phyloP scores from a whole-genome alignment of 2,797 vertebrate species.

The Dendrocincla tyrannina region DNA sequence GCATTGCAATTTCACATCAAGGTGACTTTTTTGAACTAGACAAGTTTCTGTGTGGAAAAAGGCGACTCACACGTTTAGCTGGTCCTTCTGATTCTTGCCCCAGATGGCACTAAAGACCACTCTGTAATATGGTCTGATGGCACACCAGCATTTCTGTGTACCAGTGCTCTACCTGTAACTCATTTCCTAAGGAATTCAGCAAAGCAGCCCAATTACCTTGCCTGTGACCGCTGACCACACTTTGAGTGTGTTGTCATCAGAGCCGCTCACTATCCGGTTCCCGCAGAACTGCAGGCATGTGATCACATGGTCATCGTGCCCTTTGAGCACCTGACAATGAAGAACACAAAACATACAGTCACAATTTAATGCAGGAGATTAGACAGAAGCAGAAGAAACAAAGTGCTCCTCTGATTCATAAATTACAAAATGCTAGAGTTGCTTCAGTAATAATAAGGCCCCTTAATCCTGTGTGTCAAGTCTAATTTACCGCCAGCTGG shows the following conservation, averaged over 20 bases:
- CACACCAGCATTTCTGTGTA: background rate
- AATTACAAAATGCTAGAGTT: conserved; percentile 36
- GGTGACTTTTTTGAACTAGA: conserved; percentile 19
- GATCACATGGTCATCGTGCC: conserved; percentile 98
- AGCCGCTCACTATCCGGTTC: conserved; percentile 97
- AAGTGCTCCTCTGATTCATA: conserved; percentile 8
- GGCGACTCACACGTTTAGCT: background rate
- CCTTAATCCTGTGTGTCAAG: background rate
- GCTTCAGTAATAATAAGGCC: conserved; percentile 17
- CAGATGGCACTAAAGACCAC: background rate
- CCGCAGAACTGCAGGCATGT: conserved; percentile 99
- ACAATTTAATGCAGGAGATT: background rate
- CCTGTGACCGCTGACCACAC: conserved; percentile 99
- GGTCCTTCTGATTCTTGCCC: rapidly evolving
- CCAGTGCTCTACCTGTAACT: background rate
- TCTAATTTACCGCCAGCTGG: conserved; percentile 41
- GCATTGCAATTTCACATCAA: conserved; percentile 31
- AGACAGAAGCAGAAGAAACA: background rate
- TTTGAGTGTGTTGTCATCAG: conserved; percentile 98
- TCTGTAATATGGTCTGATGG: rapidly evolving
- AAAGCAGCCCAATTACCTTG: conserved; percentile 82
- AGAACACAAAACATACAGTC: background rate
- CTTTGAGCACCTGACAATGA: conserved; percentile 92
- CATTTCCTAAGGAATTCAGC: background rate
- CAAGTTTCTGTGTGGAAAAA: background rate